Conservation (phyloP, 2,888 invertebrate genomes). For the Agriotes lineatus region DNA sequence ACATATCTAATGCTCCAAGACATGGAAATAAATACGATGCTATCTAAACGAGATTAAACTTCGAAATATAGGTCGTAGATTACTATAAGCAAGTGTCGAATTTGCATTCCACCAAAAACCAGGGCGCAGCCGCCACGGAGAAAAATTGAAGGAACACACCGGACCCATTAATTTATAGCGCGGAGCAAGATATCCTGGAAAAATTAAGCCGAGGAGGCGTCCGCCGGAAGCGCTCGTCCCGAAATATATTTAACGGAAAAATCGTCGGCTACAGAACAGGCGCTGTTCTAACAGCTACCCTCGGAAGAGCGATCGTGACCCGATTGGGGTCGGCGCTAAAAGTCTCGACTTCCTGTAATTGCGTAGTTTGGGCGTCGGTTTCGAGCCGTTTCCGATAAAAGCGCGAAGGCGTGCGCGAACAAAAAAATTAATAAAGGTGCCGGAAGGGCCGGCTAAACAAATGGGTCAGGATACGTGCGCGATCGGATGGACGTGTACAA, state of each 20-base stretch:
- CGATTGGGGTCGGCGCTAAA: constrained; percentile 26
- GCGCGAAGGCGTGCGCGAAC: constrained; percentile 16
- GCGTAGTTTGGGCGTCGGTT: constrained; percentile 24
- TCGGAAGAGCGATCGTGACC: constrained; percentile 12
- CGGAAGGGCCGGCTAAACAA: constrained; percentile 30
- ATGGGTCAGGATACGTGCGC: constrained; percentile 32
- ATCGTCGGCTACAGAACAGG: background rate
- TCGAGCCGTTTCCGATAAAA: constrained; percentile 28
- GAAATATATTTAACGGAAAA: constrained; percentile 5
- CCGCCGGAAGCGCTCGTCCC: background rate
- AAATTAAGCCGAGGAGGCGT: background rate
- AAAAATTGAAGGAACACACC: too few relatives aligned
- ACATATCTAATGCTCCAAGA: too few relatives aligned
- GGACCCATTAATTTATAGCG: too few relatives aligned
- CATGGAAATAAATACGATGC: too few relatives aligned
- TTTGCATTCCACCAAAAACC: too few relatives aligned
- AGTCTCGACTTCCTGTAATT: constrained; percentile 27
- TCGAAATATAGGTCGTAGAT: too few relatives aligned
- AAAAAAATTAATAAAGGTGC: constrained; percentile 29
- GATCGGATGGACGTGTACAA: constrained; percentile 34
- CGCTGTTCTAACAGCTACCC: constrained; percentile 17
- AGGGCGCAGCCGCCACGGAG: too few relatives aligned
- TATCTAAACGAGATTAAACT: too few relatives aligned
- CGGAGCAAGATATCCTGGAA: too few relatives aligned
- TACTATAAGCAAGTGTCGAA: too few relatives aligned